Evolutionary conservation across 2,113 vertebrate genomes (phyloP).

Genomic region (Caretta caretta): DNA sequence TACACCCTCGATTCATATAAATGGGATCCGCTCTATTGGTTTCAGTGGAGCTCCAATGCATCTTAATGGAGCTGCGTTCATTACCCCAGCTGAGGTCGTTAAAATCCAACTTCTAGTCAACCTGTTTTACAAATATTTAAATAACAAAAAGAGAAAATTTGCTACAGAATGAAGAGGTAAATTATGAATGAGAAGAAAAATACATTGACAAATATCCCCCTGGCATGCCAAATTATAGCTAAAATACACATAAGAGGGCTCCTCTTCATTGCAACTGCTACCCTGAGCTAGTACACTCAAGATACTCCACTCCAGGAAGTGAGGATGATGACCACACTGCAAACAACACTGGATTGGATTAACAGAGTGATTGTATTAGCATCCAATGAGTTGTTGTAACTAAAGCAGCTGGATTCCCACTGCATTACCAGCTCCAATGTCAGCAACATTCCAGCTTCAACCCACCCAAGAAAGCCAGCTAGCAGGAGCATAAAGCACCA

Average conservation of each 20-base stretch:
- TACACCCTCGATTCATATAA: accelerated
- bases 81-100: not conserved
- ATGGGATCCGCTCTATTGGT: not conserved
- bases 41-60: not conserved
- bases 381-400: not conserved
- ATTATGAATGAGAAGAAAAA: not conserved
- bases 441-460: too few relatives aligned
- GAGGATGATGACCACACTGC: not conserved
- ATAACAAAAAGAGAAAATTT: not conserved
- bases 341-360: not conserved
- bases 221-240: not conserved
- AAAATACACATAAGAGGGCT: not conserved
- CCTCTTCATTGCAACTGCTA: not conserved
- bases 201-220: not conserved
- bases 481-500: too few relatives aligned
- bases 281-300: not conserved
- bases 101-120: not conserved
- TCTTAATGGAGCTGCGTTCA: not conserved
- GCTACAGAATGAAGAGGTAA: not conserved
- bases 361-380: not conserved
- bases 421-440: too few relatives aligned
- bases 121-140: not conserved
- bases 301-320: not conserved
- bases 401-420: not conserved
- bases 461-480: too few relatives aligned